Base-by-base conservation (phyloP, 2,888 invertebrate species). In the Ornithoptera alexandrae region DNA sequence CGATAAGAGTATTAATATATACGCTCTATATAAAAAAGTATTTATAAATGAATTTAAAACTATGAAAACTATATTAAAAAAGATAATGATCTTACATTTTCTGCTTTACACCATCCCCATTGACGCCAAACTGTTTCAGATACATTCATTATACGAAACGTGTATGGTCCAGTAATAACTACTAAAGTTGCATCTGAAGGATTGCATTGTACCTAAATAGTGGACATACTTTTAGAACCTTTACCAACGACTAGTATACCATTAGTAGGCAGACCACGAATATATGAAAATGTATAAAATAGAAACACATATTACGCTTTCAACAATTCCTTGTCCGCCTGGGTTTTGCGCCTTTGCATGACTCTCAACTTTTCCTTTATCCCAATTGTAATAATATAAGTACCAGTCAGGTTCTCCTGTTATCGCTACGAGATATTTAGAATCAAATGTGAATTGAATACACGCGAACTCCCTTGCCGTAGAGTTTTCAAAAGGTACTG, bases 381-480 rank as follows among this genome's bases (percentile, higher is more conserved):
- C 97, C 95, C 96, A 94, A 82, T 96, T 95, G 92, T 97, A 96
- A 87, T 96, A 95, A 80, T 97, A 93, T 88, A 97, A 91, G 76
- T 94, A 95, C 95, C 96, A 96, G 83, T 97, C 97, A 0, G 98
- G 97, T 72, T 95, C 95, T 3, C 96, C 96, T 0, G 97, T 96
- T 46, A 98, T 94, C 0, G 96, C 94, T 1, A 96, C 94, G 17
- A 98, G 84, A 74, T 95, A 95, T 82, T 96, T 96, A 2, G 96
- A 97, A 83, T 98, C 98, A 72, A 93, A 95, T 0, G 97, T 96
- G 79, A 98, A 98, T 42, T 95, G 94, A 0, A 97, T 88, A 69
- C 95, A 94, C 17, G 95, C 94, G 80, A 96, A 96, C 78, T 95
- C 95, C 68, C 88, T 93, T 0, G 95, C 93, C 5, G 92, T 88